Base-by-base conservation (phyloP, 2,888 invertebrate genomes). In the Heliothis peltigera region DNA sequence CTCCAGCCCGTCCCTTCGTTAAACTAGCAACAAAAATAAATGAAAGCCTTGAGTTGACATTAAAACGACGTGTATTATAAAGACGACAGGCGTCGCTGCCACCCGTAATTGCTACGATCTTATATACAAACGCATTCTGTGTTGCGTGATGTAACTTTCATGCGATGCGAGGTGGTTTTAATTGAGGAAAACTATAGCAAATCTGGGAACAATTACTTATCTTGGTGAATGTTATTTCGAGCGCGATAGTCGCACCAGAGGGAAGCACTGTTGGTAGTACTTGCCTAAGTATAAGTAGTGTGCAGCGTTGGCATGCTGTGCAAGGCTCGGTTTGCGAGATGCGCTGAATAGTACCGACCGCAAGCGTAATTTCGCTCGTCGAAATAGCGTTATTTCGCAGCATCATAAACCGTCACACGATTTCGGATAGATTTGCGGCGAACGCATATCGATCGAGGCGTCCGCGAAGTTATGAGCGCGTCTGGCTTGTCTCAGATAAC, bases 401-500 rank as follows among this genome's bases (percentile, higher is more conserved):
- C 81, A 75, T 86, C 82, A 88, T 85, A 86, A 83, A 83, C 80
- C 78, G 80, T 84, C 82, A 82, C 71, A 64, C 76, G 79, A 84
- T 85, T 84, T 85, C 72, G 76, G 75, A 83, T 84, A 80, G 83
- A 84, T 84, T 85, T 87, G 86, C 75, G 80, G 81, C 64, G 63
- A 79, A 73, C 57, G 70, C 58, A 69, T 84, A 87, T 87, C 77
- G 87, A 88, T 86, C 81, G 70, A 48, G 60, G 56, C 67, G 61
- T 72, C 69, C 66, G 70, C 75, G 67, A 78, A 84, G 81, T 80
- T 81, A 85, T 79, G 80, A 78, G 68, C 81, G 76, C 75, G 83
- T 79, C 83, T 87, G 84, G 78, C 78, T 79, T 83, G 82, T 83
- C 83, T 83, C 83, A 81, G 85, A 87, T 88, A 87, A 84, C 80